phyloP scores from a whole-genome alignment of 2,797 vertebrate species.

The Erethizon dorsatum region DNA sequence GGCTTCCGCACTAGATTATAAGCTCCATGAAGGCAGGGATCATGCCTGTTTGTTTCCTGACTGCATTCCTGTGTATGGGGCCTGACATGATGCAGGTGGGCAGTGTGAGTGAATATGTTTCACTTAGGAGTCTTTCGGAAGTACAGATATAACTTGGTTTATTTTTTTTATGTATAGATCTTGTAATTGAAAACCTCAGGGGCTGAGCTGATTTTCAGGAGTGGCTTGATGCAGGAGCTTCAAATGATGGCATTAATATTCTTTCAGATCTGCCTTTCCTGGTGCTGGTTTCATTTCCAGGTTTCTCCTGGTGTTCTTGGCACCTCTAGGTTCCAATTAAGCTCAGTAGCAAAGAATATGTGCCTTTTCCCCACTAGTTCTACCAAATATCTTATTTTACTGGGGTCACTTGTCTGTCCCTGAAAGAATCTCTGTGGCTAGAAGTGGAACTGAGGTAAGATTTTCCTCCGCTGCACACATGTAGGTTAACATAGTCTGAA shows the following conservation, averaged over 20 bases:
- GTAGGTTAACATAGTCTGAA: not conserved
- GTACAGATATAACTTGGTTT: not conserved
- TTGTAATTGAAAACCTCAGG: not conserved
- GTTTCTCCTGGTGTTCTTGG: not conserved
- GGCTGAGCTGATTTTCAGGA: not conserved
- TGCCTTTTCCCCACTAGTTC: not conserved
- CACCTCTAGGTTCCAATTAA: not conserved
- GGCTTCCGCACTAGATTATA: not conserved
- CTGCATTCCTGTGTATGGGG: not conserved
- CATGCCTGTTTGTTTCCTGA: not conserved
- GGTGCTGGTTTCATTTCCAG: not conserved
- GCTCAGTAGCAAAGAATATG: not conserved
- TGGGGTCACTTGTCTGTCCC: no score
- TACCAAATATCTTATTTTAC: not conserved
- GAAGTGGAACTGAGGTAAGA: not conserved
- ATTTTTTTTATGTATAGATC: not conserved
- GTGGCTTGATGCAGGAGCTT: not conserved
- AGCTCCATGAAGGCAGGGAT: not conserved
- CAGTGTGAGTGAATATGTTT: not conserved
- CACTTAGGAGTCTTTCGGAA: not conserved
- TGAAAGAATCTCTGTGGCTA: not conserved
- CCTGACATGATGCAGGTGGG: not conserved
- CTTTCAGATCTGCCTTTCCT: constrained; percentile 8
- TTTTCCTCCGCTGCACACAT: not conserved
- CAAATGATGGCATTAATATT: not conserved